phyloP scores from a whole-genome alignment of 2,113 vertebrate genomes.

The Orycteropus afer region DNA sequence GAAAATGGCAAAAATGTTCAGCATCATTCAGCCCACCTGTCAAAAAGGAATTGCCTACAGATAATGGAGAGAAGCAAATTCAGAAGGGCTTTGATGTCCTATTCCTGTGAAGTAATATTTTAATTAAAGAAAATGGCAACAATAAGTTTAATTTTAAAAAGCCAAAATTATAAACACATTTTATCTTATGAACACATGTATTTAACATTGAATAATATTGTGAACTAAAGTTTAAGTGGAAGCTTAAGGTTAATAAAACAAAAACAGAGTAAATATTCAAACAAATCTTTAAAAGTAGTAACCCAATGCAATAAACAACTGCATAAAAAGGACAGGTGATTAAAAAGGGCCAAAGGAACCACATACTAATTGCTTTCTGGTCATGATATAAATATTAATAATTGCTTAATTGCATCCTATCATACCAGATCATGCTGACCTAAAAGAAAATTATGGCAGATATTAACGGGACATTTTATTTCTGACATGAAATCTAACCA shows the following conservation, averaged over 20 bases:
- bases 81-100: not conserved
- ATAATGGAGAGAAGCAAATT: not conserved
- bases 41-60: too few species aligned
- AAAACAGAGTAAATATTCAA: conserved; percentile 43
- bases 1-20: too few species aligned
- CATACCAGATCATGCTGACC: not conserved
- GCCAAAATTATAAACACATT: not conserved
- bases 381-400: not conserved
- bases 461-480: not conserved
- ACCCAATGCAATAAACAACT: not conserved
- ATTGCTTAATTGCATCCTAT: not conserved
- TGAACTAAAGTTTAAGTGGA: not conserved
- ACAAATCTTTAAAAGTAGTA: conserved; percentile 4
- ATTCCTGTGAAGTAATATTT: not conserved
- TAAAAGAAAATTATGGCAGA: not conserved
- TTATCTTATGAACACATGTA: not conserved
- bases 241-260: conserved; percentile 20
- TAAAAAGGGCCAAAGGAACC: not conserved
- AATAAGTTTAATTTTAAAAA: not conserved
- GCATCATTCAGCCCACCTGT: too few species aligned
- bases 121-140: not conserved
- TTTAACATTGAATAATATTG: conserved; percentile 1
- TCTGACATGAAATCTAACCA: not conserved
- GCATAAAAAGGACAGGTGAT: not conserved
- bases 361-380: not conserved